These are phyloP conservation scores for Semaprochilodus insignis DNA, from an alignment of 2,797 vertebrate genomes.

Conservation along the genomic window DNA sequence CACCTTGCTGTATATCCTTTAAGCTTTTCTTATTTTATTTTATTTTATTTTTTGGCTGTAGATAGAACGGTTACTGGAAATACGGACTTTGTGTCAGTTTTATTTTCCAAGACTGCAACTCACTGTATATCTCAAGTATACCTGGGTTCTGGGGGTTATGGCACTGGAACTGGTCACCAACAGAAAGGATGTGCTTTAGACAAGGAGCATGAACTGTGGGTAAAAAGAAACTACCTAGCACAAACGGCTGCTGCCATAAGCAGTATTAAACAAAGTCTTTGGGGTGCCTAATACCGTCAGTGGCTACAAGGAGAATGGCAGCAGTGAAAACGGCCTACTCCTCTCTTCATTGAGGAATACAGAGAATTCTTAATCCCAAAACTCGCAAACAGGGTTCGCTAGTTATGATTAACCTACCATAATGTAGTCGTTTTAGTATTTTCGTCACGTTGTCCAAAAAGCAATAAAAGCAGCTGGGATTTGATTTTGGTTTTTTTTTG, in stretches of 20 bases:
- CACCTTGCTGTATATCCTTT: conserved; percentile 67
- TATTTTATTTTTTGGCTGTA: conserved; percentile 74
- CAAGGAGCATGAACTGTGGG: background rate
- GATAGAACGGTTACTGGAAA: conserved; percentile 68
- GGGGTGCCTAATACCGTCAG: background rate
- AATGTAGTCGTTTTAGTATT: background rate
- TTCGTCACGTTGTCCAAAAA: background rate
- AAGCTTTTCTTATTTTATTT: conserved; percentile 61
- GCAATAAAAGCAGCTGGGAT: conserved; percentile 24
- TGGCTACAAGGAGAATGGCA: background rate
- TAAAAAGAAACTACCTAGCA: conserved; percentile 13
- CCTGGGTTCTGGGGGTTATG: background rate
- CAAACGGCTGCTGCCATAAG: background rate
- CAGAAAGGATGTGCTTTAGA: background rate
- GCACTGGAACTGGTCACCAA: background rate
- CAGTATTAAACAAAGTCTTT: background rate
- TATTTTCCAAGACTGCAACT: conserved; percentile 16
- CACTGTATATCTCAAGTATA: background rate
- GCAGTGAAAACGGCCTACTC: conserved; percentile 8
- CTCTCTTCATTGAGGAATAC: conserved; percentile 17
- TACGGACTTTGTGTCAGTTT: conserved; percentile 27
- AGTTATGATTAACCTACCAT: background rate
- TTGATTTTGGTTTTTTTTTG: no score
- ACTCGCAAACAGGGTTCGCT: conserved; percentile 13
- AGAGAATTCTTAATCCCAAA: background rate